Evolutionary conservation across 2,888 invertebrate genomes (phyloP).

Genomic region (Xestia ashworthii): DNA sequence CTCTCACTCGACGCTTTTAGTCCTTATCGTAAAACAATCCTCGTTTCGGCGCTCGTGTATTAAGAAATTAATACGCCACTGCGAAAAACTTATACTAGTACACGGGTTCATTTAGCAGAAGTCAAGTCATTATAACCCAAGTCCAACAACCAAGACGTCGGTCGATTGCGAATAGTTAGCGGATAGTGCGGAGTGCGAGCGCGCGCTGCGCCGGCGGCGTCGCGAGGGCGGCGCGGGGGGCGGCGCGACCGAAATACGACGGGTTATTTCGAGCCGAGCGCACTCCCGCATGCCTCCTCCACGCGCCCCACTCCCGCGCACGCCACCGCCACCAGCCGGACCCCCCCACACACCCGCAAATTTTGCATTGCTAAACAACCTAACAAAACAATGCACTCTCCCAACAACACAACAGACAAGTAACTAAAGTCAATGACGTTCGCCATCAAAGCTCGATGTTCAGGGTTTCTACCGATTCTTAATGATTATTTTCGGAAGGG

Average conservation of each 20-base stretch:
- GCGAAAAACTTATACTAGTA: conserved; percentile 88
- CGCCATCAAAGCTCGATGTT: conserved; percentile 13
- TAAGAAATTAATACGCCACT: conserved; percentile 86
- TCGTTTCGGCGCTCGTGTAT: conserved; percentile 82
- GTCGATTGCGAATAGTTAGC: conserved; percentile 98
- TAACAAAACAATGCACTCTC: conserved; percentile 56
- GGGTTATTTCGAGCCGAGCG: conserved; percentile 87
- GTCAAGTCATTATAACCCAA: conserved; percentile 95
- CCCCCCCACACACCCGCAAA: conserved; percentile 64
- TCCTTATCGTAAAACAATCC: conserved; percentile 82
- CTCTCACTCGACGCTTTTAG: conserved; percentile 88
- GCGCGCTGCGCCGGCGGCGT: conserved; percentile 80
- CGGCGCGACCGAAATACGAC: conserved; percentile 88
- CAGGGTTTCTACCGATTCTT: background rate
- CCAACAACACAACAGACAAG: conserved; percentile 24
- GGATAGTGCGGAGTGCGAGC: conserved; percentile 92
- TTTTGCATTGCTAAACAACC: conserved; percentile 70
- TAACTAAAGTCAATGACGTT: conserved; percentile 27
- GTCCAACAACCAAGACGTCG: conserved; percentile 96
- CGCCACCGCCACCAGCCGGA: conserved; percentile 37
- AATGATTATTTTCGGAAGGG: background rate
- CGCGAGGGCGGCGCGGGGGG: conserved; percentile 76
- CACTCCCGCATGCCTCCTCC: conserved; percentile 80
- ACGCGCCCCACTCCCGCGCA: conserved; percentile 62
- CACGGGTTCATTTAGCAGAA: conserved; percentile 93